Conservation (phyloP, 1,140 invertebrate species). For the Brachionus calyciflorus region DNA sequence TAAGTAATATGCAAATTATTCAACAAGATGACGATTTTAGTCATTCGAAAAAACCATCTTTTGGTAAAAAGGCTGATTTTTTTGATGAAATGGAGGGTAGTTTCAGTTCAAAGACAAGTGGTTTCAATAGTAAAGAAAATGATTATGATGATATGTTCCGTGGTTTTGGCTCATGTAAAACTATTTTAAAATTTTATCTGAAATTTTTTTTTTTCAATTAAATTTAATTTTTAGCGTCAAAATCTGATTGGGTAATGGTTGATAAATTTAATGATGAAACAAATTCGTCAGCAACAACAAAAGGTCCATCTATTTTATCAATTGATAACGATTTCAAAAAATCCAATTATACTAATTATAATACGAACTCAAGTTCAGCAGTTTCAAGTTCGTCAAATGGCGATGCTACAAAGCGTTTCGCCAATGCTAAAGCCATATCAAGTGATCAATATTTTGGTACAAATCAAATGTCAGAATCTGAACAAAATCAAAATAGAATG, state of each 20-base stretch:
- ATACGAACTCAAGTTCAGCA: neutral
- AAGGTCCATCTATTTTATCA: neutral
- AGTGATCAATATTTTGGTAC: conserved; percentile 75
- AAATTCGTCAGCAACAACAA: neutral
- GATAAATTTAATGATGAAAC: conserved; percentile 12
- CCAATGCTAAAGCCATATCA: conserved; percentile 91
- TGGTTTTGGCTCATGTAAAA: neutral
- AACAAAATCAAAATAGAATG: conserved; percentile 2
- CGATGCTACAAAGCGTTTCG: conserved; percentile 55
- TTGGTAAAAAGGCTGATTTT: conserved; percentile 51
- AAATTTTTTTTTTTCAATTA: neutral
- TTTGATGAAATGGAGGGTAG: conserved; percentile 63
- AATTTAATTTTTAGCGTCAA: conserved; percentile 2
- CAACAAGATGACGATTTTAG: conserved; percentile 68
- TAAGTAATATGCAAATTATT: conserved; percentile 86
- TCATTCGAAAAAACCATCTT: neutral
- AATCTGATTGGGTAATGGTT: conserved; percentile 44
- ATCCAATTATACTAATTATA: neutral
- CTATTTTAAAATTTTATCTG: neutral
- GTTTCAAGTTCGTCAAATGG: neutral
- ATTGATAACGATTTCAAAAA: conserved; percentile 38
- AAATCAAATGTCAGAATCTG: conserved; percentile 35
- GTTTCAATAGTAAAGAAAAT: neutral
- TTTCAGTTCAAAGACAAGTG: conserved; percentile 58
- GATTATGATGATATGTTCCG: neutral